Evolutionary conservation across 2,113 vertebrate species (phyloP), one percentile per base, ranked within the genome.

Genomic region (Varanus komodoensis): DNA sequence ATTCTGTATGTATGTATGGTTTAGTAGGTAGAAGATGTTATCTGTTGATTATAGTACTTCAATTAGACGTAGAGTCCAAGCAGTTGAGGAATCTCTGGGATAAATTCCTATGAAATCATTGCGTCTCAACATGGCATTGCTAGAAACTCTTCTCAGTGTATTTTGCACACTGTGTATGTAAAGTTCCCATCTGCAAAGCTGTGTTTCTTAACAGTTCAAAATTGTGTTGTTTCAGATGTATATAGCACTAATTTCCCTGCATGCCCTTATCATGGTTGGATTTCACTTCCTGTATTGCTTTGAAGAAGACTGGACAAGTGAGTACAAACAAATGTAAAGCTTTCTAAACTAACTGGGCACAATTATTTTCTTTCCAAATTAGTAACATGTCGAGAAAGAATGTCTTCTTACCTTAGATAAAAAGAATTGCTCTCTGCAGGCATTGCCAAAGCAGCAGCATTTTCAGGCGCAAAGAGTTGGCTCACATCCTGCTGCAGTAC

Each of bases 201-300:
- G 29, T 84, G 82, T 79, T 27, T 90, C 61, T 48, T 87, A 61
- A 52, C 23, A 91, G 0, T 88, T 14, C 85, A 67, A 44, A n/a
- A 64, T 86, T 15, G 67, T 71, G 90, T 94, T 97, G 57, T 97
- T 98, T 86, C 97, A 99, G 99, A 99, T 99, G 99, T 99, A 99
- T 97, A 99, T 99, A 96, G 97, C 99, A 90, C 98, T 99, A 95
- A 98, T 99, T 94, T 99, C 99, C 82, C 94, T 99, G 95, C 99
- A 99, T 93, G 97, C 99, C 50, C 97, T 99, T 77, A 84, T 98
- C 94, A 97, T 99, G 99, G 99, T 98, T 94, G 98, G 98, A 91
- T 97, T 99, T 95, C 99, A 99, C 94, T 99, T 99, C 94, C 95
- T 99, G 91, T 98, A 98, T 95, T 99, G 99, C 97, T 98, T 99